Evolutionary conservation across 2,797 vertebrate genomes (phyloP).

Genomic region (Acipenser transmontanus): DNA sequence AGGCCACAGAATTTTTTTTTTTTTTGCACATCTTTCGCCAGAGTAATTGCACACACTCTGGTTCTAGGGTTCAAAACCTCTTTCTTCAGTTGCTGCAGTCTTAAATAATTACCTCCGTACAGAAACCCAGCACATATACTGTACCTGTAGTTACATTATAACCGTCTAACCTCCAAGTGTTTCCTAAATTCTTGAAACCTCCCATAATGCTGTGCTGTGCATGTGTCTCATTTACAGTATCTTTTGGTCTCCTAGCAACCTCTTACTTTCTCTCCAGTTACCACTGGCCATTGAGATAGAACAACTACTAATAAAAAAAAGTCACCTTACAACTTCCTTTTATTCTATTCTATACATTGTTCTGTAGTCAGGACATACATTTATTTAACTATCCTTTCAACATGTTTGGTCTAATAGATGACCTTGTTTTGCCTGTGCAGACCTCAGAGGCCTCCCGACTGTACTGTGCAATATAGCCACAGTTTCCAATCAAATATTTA

Average conservation of each 20-base stretch:
- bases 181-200: neutral
- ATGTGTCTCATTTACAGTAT: neutral
- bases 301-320: neutral
- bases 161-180: neutral
- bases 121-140: neutral
- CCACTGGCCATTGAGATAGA: neutral
- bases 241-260: constrained; percentile 13
- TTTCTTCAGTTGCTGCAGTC: neutral
- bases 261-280: neutral
- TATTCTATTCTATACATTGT: no score
- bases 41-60: no score
- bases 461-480: neutral
- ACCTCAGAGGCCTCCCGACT: neutral
- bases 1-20: no score
- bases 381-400: neutral
- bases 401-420: neutral
- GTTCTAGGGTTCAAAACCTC: no score
- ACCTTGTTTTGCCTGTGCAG: neutral
- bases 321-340: neutral
- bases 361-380: neutral
- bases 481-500: constrained; percentile 57
- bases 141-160: neutral
- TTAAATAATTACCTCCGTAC: neutral
- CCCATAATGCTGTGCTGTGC: neutral
- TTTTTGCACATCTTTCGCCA: no score